Evolutionary conservation across 2,888 invertebrate genomes (phyloP).

Genomic region (Lycia hirtaria): DNA sequence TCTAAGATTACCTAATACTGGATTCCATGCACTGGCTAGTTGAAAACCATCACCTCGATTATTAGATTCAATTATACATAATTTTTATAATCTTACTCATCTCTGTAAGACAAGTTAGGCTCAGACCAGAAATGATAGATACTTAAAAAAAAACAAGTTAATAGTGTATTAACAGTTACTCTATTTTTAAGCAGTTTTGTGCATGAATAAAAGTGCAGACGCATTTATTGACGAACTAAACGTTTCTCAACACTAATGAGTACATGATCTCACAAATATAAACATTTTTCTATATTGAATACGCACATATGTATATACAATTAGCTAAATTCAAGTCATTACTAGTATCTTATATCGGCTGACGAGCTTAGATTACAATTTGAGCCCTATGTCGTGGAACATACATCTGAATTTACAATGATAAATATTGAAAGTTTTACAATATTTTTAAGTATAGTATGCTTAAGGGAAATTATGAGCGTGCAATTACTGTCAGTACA

Average conservation of each 20-base stretch:
- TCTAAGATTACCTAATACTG: too few species aligned
- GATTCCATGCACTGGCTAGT: too few species aligned
- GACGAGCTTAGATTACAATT: constrained; percentile 6
- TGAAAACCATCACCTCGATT: too few species aligned
- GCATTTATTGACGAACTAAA: constrained; percentile 26
- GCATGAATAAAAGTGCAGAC: constrained; percentile 32
- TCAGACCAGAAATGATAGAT: not conserved
- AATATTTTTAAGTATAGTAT: too few species aligned
- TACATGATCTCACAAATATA: constrained; percentile 34
- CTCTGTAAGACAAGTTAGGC: not conserved
- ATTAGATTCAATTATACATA: too few species aligned
- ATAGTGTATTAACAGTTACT: constrained; percentile 6
- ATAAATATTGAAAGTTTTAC: not conserved
- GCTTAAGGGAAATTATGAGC: too few species aligned
- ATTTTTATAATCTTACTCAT: too few species aligned
- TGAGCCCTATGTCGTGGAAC: not conserved
- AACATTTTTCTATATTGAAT: constrained; percentile 32
- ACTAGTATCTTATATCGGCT: too few species aligned
- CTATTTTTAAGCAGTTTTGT: constrained; percentile 30
- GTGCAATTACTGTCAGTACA: too few species aligned
- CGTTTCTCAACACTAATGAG: constrained; percentile 14
- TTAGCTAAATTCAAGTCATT: not conserved
- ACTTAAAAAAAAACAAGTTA: not conserved
- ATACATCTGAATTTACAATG: not conserved
- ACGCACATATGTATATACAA: constrained; percentile 37